A percentile compares a stretch with the other conserved stretches of the same genome.
These are phyloP conservation scores for Anastrepha obliqua DNA, from an alignment of 1,140 invertebrate genomes.

Conservation along the genomic window DNA sequence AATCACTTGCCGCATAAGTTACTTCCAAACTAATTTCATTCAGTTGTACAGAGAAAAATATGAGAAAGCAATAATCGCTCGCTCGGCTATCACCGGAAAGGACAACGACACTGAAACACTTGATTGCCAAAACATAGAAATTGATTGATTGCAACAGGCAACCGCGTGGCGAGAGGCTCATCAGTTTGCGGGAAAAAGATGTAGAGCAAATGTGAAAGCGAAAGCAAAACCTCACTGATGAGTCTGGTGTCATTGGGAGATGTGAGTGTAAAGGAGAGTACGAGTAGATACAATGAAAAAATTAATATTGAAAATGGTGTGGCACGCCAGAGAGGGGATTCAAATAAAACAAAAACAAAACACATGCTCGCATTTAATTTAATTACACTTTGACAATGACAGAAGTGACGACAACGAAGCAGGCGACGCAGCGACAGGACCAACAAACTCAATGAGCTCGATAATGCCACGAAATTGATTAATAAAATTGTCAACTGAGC, in stretches of 20 bases:
- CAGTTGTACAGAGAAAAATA: too few species aligned
- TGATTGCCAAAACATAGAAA: not conserved
- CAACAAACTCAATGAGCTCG: conserved; percentile 37
- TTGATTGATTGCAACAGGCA: not conserved
- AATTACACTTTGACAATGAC: conserved; percentile 50
- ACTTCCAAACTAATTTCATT: too few species aligned
- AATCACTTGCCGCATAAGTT: not conserved
- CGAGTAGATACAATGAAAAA: not conserved
- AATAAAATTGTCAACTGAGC: conserved; percentile 45
- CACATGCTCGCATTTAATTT: conserved; percentile 42
- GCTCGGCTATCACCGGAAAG: not conserved
- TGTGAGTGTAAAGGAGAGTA: not conserved
- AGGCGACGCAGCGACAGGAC: not conserved
- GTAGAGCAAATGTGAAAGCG: not conserved
- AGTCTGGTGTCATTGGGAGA: not conserved
- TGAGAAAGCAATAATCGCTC: not conserved
- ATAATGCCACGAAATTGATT: conserved; percentile 51
- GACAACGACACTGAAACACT: not conserved
- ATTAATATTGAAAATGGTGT: not conserved
- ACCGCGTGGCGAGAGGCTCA: not conserved
- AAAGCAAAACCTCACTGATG: not conserved
- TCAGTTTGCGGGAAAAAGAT: not conserved
- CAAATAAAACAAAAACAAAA: not conserved
- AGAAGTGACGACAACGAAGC: conserved; percentile 36
- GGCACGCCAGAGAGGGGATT: not conserved